These are phyloP conservation scores for Drosophila rhopaloa DNA, from an alignment of 1,140 invertebrate genomes.

Conservation along the genomic window DNA sequence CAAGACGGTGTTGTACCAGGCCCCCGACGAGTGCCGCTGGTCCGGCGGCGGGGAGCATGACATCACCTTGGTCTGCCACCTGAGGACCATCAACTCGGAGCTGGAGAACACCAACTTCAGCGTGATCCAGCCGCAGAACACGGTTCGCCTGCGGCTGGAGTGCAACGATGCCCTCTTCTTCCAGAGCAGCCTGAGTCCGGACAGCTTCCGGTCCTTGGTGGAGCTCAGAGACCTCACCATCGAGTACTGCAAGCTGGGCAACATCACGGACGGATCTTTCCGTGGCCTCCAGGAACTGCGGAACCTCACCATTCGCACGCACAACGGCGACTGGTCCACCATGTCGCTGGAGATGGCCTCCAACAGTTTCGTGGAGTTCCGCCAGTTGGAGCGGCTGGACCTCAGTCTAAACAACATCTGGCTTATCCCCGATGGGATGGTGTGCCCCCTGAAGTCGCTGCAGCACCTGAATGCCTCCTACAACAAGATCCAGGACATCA, in stretches of 20 bases:
- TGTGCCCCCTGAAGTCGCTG: constrained; percentile 92
- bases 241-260: constrained; percentile 95
- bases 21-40: constrained; percentile 94
- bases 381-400: constrained; percentile 91
- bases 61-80: constrained; percentile 91
- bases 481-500: constrained; percentile 92
- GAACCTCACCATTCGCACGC: constrained; percentile 93
- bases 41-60: constrained; percentile 88
- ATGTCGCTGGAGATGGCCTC: constrained; percentile 92
- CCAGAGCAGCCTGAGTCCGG: constrained; percentile 93
- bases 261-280: constrained; percentile 93
- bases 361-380: constrained; percentile 90
- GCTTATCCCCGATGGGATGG: constrained; percentile 91
- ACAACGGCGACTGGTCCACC: constrained; percentile 94
- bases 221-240: constrained; percentile 93
- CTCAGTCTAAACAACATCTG: constrained; percentile 95
- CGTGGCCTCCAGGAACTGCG: constrained; percentile 91
- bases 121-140: constrained; percentile 94
- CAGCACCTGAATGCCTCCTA: constrained; percentile 92
- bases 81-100: constrained; percentile 94
- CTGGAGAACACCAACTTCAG: constrained; percentile 95
- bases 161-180: constrained; percentile 94
- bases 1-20: constrained; percentile 90
- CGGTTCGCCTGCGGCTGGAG: constrained; percentile 91
- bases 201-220: constrained; percentile 92